These are phyloP conservation scores for Cydia fagiglandana DNA, from an alignment of 1,140 invertebrate species.

Conservation along the genomic window DNA sequence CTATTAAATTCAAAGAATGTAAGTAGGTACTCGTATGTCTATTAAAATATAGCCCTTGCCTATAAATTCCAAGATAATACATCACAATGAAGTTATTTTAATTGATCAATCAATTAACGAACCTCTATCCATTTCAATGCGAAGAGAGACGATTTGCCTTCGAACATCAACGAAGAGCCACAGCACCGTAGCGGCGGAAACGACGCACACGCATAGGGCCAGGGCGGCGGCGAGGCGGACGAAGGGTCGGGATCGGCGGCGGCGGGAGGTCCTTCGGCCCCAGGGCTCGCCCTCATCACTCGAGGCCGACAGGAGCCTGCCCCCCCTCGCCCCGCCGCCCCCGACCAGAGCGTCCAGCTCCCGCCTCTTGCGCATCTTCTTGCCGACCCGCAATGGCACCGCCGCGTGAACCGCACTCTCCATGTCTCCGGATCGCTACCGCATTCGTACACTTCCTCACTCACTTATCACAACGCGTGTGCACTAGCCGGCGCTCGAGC, in stretches of 20 bases:
- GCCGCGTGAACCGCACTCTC: slow-evolving; percentile 69
- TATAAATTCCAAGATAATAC: neutral
- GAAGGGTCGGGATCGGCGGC: slow-evolving; percentile 65
- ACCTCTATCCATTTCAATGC: slow-evolving; percentile 85
- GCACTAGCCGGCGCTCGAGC: slow-evolving; percentile 39
- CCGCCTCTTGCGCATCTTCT: slow-evolving; percentile 82
- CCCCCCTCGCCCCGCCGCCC: slow-evolving; percentile 59
- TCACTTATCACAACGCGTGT: slow-evolving; percentile 46
- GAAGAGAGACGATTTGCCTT: slow-evolving; percentile 82
- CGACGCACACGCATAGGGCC: slow-evolving; percentile 82
- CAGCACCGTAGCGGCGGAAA: slow-evolving; percentile 83
- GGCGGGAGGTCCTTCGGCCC: slow-evolving; percentile 54
- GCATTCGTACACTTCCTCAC: slow-evolving; percentile 51
- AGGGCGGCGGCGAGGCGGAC: slow-evolving; percentile 81
- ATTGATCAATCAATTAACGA: slow-evolving; percentile 38
- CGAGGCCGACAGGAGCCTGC: slow-evolving; percentile 77
- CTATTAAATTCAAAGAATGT: neutral
- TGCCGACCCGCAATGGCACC: slow-evolving; percentile 78
- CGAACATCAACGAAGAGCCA: slow-evolving; percentile 86
- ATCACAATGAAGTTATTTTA: neutral
- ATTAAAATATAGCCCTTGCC: neutral
- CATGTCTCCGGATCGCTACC: slow-evolving; percentile 61
- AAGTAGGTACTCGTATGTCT: neutral
- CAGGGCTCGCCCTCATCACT: slow-evolving; percentile 79
- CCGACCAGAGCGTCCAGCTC: slow-evolving; percentile 80